Base-by-base conservation (phyloP, 2,113 vertebrate species). In the Phalacrocorax carbo region DNA sequence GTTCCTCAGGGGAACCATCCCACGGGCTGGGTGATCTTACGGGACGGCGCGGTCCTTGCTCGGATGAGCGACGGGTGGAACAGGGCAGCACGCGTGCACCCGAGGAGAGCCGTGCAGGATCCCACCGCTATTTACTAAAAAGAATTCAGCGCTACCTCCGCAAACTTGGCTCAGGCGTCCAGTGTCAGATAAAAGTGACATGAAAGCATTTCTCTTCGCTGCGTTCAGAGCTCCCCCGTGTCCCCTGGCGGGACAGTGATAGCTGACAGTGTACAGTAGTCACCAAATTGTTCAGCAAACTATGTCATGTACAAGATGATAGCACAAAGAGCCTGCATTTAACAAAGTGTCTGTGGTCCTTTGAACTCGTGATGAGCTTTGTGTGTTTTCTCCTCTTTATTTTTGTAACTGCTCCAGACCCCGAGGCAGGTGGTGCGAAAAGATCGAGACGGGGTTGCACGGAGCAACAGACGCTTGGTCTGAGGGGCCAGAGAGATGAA, bases 251-350 rank as follows among this genome's bases (percentile, higher is more conserved):
- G 79, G 81, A 42, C 82, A 32, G 90, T 66, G 82, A 26, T 10
- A 52, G 91, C 91, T 90, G 95, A 94, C 82, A 91, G 58, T 54
- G 49, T 10, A 10, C 92, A 70, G 94, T 55, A 3, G 92, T 30
- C 91, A 52, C 95, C 87, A 73, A 88, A 96, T 93, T 75, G 95
- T 17, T 96, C 86, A 55, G 95, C 32, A 36, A 75, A 34, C 94
- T 86, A 95, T 96, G 97, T 91, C 96, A 94, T 30, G 92, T 85
- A 64, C 66, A 52, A 96, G 95, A 97, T 96, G 95, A 97, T 96
- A 95, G 94, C 93, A 46, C 52, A 29, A 29, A 91, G 85, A 61
- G 96, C 86, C 89, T 36, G 81, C 76, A 36, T 55, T 20, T n/a
- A 46, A 60, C 95, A 79, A 73, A 73, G 88, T 65, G 82, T 52